phyloP scores from a whole-genome alignment of 2,113 vertebrate species.

The Chascanopsetta lugubris region DNA sequence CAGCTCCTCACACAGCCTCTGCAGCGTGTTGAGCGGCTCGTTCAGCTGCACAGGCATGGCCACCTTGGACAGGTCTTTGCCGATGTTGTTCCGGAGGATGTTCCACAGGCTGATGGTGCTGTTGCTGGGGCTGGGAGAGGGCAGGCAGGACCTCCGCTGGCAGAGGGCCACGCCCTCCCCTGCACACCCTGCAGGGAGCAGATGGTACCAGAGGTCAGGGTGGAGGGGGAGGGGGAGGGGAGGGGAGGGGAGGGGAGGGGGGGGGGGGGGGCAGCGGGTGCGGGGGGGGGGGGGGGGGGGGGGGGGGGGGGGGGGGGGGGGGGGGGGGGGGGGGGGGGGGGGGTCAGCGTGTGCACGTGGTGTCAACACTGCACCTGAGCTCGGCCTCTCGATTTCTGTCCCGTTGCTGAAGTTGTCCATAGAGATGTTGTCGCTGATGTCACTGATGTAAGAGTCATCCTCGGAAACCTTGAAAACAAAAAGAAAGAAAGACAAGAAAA shows the following conservation, averaged over 20 bases:
- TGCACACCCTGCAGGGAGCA: slow-evolving; percentile 73
- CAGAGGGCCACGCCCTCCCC: slow-evolving; percentile 68
- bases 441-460: slow-evolving; percentile 95
- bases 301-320: too few species aligned
- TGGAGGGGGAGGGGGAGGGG: background rate
- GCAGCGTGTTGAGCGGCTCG: slow-evolving; percentile 94
- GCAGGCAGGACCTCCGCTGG: slow-evolving; percentile 85
- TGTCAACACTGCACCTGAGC: slow-evolving; percentile 84
- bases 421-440: slow-evolving; percentile 95
- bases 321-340: too few species aligned
- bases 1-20: slow-evolving; percentile 95
- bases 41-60: slow-evolving; percentile 97
- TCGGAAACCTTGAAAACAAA: slow-evolving; percentile 86
- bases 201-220: slow-evolving; percentile 1
- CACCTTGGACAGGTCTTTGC: slow-evolving; percentile 97
- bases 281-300: too few species aligned
- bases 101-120: slow-evolving; percentile 96
- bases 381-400: slow-evolving; percentile 86
- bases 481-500: slow-evolving; percentile 27
- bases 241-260: too few species aligned
- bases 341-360: background rate
- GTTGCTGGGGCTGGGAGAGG: slow-evolving; percentile 86
- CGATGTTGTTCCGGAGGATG: slow-evolving; percentile 96
- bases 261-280: too few species aligned
- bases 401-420: slow-evolving; percentile 94